phyloP scores from a whole-genome alignment of 2,113 vertebrate species.

The Pandion haliaetus region DNA sequence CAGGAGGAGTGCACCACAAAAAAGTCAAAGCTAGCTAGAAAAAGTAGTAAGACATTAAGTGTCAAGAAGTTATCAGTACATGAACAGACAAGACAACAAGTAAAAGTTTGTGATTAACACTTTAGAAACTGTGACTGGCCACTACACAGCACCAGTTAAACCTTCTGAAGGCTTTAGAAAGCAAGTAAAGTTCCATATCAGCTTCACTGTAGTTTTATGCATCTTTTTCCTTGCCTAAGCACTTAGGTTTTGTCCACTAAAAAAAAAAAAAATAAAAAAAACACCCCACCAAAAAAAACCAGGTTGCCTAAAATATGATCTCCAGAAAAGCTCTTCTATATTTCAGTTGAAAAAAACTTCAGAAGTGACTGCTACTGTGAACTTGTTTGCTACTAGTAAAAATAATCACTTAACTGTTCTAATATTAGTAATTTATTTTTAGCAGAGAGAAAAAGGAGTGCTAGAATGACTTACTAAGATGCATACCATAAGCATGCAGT shows the following conservation, averaged over 20 bases:
- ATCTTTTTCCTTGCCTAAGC: not conserved
- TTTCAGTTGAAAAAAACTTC: not conserved
- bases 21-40: not conserved
- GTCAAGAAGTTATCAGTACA: not conserved
- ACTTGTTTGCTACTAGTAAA: conserved; percentile 35
- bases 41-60: not conserved
- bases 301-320: not conserved
- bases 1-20: not conserved
- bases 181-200: not conserved
- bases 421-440: conserved; percentile 65
- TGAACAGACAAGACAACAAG: not conserved
- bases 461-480: conserved; percentile 50
- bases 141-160: not conserved
- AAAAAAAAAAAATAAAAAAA: not conserved
- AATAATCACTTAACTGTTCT: conserved; percentile 63
- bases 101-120: not conserved
- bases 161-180: not conserved
- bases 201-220: not conserved
- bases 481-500: conserved; percentile 55
- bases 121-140: not conserved
- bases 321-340: not conserved
- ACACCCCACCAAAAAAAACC: not conserved
- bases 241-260: not conserved
- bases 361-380: not conserved
- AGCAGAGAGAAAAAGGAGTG: conserved; percentile 22